These are phyloP conservation scores for Lasius fuliginosus DNA, from an alignment of 2,888 invertebrate genomes.

Conservation along the genomic window DNA sequence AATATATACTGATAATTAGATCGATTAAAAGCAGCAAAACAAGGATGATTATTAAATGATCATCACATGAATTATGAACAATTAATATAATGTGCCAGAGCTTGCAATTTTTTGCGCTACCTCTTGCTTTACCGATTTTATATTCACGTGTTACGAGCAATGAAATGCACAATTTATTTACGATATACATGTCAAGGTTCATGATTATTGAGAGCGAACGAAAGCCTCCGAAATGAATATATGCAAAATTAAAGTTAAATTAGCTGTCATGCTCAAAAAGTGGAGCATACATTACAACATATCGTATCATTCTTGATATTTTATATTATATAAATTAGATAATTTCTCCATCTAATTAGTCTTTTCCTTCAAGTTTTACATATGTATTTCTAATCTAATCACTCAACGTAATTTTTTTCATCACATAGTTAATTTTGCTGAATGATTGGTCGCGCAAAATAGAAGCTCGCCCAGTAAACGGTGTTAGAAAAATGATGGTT, in stretches of 20 bases:
- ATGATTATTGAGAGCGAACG: conserved; percentile 60
- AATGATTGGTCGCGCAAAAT: not conserved
- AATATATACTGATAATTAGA: not conserved
- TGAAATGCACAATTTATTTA: conserved; percentile 72
- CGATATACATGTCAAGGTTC: conserved; percentile 58
- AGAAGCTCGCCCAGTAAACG: conserved; percentile 56
- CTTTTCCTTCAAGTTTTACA: conserved; percentile 1
- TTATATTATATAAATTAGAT: not conserved
- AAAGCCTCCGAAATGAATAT: conserved; percentile 55
- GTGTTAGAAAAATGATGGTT: conserved; percentile 70
- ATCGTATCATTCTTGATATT: not conserved
- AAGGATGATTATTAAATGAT: conserved; percentile 8
- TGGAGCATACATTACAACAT: not conserved
- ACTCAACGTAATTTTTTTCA: not conserved
- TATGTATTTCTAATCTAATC: not conserved
- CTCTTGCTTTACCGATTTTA: conserved; percentile 49
- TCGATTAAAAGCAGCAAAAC: not conserved
- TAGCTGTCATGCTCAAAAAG: not conserved
- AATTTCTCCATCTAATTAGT: not conserved
- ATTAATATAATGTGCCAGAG: conserved; percentile 76
- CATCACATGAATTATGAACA: conserved; percentile 60
- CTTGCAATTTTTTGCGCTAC: conserved; percentile 48
- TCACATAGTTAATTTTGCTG: not conserved
- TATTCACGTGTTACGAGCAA: conserved; percentile 75
- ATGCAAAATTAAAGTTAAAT: conserved; percentile 40